Base-by-base conservation (phyloP, 2,797 vertebrate genomes). In the Pygocentrus nattereri region DNA sequence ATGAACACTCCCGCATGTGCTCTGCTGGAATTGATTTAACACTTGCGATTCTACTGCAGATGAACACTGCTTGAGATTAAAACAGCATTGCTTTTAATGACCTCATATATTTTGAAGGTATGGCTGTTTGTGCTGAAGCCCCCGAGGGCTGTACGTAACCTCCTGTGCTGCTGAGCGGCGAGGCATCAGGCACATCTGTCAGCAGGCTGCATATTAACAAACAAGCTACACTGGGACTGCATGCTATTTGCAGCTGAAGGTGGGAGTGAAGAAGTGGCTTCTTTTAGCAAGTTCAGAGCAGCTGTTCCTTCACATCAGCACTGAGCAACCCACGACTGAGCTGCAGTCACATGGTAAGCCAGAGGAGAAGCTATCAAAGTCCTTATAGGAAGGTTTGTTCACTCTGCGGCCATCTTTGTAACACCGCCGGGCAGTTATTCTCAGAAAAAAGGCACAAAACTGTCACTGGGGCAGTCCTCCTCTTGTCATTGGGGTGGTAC, bases 221-320 rank as follows among this genome's bases (percentile, higher is more conserved):
- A 79, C 44, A n/a, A 25, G 56, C 25, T 50, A 25, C 68, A 19
- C 30, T 61, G 77, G 68, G 38, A 72, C 30, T 61, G 58, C 58
- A 27, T 79, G 68, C 44, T 50, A 71, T 80, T 73, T 59, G 44
- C 47, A 79, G 58, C 30, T 64, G 30, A 64, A 73, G 27, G 78
- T 65, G 44, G 68, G 58, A 64, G 21, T 62, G 21, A 27, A 59
- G 44, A 73, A 64, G 21, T 38, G 52, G 25, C 34, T 71, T 19
- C 30, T 18, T 18, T 5, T 61, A 10, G 18, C 12, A 13, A 71
- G 54, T 50, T 62, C 58, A 34, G 21, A 50, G 56, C 68, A 64
- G 56, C 56, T 56, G 56, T 49, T 70, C 41, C 34, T 27, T 78
- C 61, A 62, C 76, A 78, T 68, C 50, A 27, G 31, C 52, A 56